Conservation (phyloP, 2,797 vertebrate genomes). For the Rhynchonycteris naso region DNA sequence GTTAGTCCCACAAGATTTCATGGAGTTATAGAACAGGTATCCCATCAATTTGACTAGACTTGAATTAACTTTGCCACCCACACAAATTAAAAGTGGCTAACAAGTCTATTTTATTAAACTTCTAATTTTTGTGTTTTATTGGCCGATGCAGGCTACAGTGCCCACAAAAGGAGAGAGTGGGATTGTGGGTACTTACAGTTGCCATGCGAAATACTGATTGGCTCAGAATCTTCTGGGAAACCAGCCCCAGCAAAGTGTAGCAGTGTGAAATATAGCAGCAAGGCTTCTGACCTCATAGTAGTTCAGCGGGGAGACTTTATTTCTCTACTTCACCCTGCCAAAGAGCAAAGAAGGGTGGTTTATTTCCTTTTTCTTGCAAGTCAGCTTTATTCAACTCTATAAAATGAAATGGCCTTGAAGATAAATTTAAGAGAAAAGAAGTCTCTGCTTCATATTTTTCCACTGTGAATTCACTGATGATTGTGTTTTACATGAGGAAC, state of each 20-base stretch:
- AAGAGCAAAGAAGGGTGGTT: constrained; percentile 71
- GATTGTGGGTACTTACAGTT: constrained; percentile 93
- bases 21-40: no score
- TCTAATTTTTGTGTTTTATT: neutral
- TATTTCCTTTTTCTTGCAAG: constrained; percentile 30
- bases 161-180: neutral
- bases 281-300: constrained; percentile 99
- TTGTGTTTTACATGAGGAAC: constrained; percentile 51
- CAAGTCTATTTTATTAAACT: neutral
- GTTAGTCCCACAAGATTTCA: neutral
- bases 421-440: neutral
- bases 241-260: constrained; percentile 95
- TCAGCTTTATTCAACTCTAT: constrained; percentile 56
- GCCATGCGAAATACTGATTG: constrained; percentile 99
- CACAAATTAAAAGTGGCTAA: neutral
- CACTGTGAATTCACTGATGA: neutral
- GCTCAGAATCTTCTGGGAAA: constrained; percentile 99
- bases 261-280: constrained; percentile 98
- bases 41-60: neutral
- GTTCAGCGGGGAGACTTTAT: constrained; percentile 89
- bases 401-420: constrained; percentile 58
- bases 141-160: no score
- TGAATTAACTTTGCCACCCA: neutral
- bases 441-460: neutral
- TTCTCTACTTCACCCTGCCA: constrained; percentile 94